Base-by-base conservation (phyloP, 92 coral and sea anemone species). In the Epizoanthus scotinus region DNA sequence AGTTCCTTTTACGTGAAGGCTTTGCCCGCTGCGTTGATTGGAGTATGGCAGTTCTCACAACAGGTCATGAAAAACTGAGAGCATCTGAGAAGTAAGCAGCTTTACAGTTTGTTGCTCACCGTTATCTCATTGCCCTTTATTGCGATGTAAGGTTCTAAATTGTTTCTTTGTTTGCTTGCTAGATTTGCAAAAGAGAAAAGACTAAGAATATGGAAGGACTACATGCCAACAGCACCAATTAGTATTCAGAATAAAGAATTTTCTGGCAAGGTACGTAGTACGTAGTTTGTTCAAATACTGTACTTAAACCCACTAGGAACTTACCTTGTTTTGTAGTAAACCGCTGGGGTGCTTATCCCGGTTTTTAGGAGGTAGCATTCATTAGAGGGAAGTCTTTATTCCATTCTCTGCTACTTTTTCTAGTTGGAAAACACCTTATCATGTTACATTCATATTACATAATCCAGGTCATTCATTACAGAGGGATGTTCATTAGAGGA, bases 11-110 rank as follows among this genome's bases (percentile, higher is more conserved):
- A 13, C 90, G 94, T 15, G 99, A 95, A 73, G 99, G 99, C 8
- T 95, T 95, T 87, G 99, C 94, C 10, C 88, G 99, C 17, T 95
- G 99, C 78, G 99, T 95, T 47, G 99, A 93, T 75, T 95, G 98
- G 98, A 95, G 98, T 56, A 95, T 95, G 98, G 97, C 98, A 14
- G 97, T 93, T 1, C 85, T 95, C 25, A 81, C 91, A 14, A 84
- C 84, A 54, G 98, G 98, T 27, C 98, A 93, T 57, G 95, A 95
- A 38, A 90, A 86, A 54, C 89, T 91, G 49, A 91, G 98, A 26
- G 88, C 90, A 52, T 95, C 99, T 26, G 99, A 95, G 70, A 91
- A 91, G 96, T 94, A 86, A 80, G 91, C 47, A 21, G 6, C 20
- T 55, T 63, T 28, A 6, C 0, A 17, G 18, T 3, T 10, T 79